Evolutionary conservation across 2,888 invertebrate genomes (phyloP).

Genomic region (Periphyllus acericola): DNA sequence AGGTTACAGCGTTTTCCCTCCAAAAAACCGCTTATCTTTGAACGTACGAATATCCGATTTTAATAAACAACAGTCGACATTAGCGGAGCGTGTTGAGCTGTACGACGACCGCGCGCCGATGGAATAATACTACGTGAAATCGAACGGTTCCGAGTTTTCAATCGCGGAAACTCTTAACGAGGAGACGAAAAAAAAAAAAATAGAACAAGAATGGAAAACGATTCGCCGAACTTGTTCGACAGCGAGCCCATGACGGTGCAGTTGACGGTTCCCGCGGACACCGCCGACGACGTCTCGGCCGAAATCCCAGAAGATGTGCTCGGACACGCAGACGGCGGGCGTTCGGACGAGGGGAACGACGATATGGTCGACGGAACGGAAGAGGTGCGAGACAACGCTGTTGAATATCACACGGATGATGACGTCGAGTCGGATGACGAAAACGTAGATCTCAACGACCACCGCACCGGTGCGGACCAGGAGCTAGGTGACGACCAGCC

Average conservation of each 20-base stretch:
- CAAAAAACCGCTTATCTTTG: background rate
- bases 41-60: background rate
- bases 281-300: background rate
- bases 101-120: too few relatives aligned
- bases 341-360: slow-evolving; percentile 50
- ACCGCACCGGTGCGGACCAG: background rate
- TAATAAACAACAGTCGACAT: background rate
- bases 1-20: background rate
- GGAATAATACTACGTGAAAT: too few relatives aligned
- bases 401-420: slow-evolving; percentile 30
- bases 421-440: slow-evolving; percentile 7
- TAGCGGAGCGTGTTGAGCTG: too few relatives aligned
- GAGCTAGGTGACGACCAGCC: background rate
- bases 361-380: slow-evolving; percentile 17
- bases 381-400: background rate
- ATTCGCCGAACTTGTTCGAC: slow-evolving; percentile 43
- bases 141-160: background rate
- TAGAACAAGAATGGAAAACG: slow-evolving; percentile 46
- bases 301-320: slow-evolving; percentile 47
- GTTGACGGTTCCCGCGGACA: background rate
- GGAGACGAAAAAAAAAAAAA: background rate
- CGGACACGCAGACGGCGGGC: slow-evolving; percentile 7
- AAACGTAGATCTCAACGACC: background rate
- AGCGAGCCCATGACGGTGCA: slow-evolving; percentile 31
- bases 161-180: background rate